A percentile compares a stretch with the other conserved stretches of the same genome.
Conservation (phyloP, 2,113 vertebrate genomes). For the Cariama cristata region DNA sequence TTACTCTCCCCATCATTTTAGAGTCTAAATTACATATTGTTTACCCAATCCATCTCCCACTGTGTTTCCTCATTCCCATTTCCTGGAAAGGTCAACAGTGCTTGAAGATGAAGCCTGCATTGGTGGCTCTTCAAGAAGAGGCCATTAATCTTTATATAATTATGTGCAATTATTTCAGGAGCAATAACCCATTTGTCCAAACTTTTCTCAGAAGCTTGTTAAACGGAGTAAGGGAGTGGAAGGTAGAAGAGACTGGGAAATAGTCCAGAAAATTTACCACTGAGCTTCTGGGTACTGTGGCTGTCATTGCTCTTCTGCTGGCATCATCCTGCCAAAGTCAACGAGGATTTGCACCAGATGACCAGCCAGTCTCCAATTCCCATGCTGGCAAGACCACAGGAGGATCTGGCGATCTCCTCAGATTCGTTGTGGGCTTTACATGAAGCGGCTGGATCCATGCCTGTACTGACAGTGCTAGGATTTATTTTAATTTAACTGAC, state of each 20-base stretch:
- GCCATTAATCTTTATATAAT: constrained; percentile 10
- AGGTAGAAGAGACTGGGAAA: not conserved
- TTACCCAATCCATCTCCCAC: not conserved
- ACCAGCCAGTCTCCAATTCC: not conserved
- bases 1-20: not conserved
- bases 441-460: not conserved
- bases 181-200: constrained; percentile 14
- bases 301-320: not conserved
- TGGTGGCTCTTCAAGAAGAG: not conserved
- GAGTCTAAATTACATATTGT: not conserved
- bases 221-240: not conserved
- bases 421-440: not conserved
- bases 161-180: not conserved
- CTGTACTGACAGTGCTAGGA: accelerated
- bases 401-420: not conserved
- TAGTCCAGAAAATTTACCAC: not conserved
- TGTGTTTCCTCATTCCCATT: not conserved
- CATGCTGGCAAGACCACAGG: not conserved
- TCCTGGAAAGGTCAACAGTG: constrained; percentile 20
- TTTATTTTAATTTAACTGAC: not conserved
- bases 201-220: not conserved
- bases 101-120: not conserved
- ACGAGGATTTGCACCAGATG: not conserved
- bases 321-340: accelerated
- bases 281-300: not conserved